phyloP scores from a whole-genome alignment of 2,797 vertebrate genomes.

The Ctenosaura bakeri region DNA sequence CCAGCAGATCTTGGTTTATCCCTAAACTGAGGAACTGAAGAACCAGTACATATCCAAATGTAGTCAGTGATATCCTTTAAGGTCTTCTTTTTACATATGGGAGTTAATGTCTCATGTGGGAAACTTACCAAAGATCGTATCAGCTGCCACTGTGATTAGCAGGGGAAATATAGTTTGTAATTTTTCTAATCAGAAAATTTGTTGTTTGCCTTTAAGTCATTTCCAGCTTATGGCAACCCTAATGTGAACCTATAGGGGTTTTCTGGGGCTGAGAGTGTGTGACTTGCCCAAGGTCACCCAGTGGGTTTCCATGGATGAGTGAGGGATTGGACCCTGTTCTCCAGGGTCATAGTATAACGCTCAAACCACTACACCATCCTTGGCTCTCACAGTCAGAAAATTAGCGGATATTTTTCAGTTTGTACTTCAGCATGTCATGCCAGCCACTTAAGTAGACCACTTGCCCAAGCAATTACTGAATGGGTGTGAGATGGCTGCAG shows the following conservation, averaged over 20 bases:
- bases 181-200: neutral
- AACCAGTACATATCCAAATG: neutral
- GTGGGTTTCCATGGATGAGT: too few species aligned
- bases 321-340: too few species aligned
- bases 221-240: too few species aligned
- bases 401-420: neutral
- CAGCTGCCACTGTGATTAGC: neutral
- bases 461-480: neutral
- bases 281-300: too few species aligned
- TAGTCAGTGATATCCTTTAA: neutral
- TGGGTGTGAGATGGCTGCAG: neutral
- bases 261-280: too few species aligned
- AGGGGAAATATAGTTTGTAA: neutral
- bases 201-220: too few species aligned
- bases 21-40: constrained; percentile 1
- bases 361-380: too few species aligned
- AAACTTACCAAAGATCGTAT: neutral
- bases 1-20: neutral
- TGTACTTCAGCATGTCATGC: neutral
- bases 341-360: too few species aligned
- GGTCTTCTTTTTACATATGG: neutral
- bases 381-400: too few species aligned
- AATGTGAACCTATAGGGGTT: too few species aligned
- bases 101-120: neutral
- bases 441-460: neutral